Base-by-base conservation (phyloP, 2,797 vertebrate species). In the Cacajao melanocephalus region DNA sequence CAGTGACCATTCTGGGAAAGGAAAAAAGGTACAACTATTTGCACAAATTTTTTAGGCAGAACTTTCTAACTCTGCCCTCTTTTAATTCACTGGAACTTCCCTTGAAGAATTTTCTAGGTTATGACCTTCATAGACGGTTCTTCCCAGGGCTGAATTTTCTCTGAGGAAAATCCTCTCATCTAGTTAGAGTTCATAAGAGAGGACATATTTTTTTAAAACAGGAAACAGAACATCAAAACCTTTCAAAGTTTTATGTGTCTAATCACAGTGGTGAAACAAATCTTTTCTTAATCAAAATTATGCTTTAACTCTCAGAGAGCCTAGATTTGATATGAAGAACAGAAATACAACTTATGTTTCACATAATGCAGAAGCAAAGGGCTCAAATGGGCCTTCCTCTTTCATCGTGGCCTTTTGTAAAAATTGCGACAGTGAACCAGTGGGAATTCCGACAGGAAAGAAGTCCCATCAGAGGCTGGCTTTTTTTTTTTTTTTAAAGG, bases 401-500 rank as follows among this genome's bases (percentile, higher is more conserved):
- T 97, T 97, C 93, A 88, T 61, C 61, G 2, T 44, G 84, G 96
- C 55, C 92, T 93, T 97, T 76, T 93, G 90, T 96, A 83, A 97
- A 97, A 97, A 95, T 55, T 96, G 78, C 19, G 6, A 97, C 94
- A 96, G 88, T 55, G 26, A 82, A 67, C 88, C 93, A 97, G 88
- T 97, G 97, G 97, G 97, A 97, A 97, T 98, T 98, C 96, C 96
- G 94, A 93, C 93, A 98, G 92, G 97, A 97, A 98, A 85, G 80
- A 87, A 46, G 93, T 97, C 96, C 86, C 97, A 96, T 76, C 84
- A 95, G 92, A 97, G 86, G 93, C 95, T 90, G 88, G 67, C 81
- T 93, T 98, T 98, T 93, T 92, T 89, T 92, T 52, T 46, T 55
- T 46, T 28, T 20, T 48, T 28, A 44, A 79, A 87, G 58, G 76